These are phyloP conservation scores for Cygnus buccinator DNA, from an alignment of 2,113 vertebrate species.

Conservation along the genomic window DNA sequence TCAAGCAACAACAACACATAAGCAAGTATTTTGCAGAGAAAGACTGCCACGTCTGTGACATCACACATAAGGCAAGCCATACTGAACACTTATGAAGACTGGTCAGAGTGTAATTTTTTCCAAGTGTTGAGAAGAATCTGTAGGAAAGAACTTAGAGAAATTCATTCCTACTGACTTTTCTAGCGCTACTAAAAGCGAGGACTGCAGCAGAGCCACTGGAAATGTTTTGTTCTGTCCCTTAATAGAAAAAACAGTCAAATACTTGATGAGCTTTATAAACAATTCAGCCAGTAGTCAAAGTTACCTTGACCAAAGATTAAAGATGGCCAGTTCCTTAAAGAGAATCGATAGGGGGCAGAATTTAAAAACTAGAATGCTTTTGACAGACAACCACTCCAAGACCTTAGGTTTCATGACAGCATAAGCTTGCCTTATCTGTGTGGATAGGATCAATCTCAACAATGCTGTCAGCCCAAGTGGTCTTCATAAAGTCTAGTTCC, in stretches of 20 bases:
- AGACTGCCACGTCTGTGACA: neutral
- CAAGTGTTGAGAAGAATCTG: neutral
- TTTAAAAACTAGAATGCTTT: neutral
- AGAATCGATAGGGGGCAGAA: neutral
- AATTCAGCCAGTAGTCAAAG: neutral
- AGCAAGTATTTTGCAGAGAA: neutral
- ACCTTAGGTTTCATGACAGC: neutral
- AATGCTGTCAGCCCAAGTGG: neutral
- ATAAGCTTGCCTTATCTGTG: neutral
- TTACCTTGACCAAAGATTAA: neutral
- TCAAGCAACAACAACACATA: neutral
- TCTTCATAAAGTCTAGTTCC: neutral
- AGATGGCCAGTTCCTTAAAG: neutral
- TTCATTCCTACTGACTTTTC: neutral
- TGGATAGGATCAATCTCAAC: neutral
- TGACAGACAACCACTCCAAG: neutral
- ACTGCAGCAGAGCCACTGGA: neutral
- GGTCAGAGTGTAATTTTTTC: neutral
- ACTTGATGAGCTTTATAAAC: neutral
- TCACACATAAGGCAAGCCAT: neutral
- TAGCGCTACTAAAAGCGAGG: neutral
- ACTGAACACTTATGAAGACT: neutral
- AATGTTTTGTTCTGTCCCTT: neutral
- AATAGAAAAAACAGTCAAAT: neutral
- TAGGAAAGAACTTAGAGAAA: neutral